Conservation (phyloP, 2,113 vertebrate genomes). For the Macaca nemestrina region DNA sequence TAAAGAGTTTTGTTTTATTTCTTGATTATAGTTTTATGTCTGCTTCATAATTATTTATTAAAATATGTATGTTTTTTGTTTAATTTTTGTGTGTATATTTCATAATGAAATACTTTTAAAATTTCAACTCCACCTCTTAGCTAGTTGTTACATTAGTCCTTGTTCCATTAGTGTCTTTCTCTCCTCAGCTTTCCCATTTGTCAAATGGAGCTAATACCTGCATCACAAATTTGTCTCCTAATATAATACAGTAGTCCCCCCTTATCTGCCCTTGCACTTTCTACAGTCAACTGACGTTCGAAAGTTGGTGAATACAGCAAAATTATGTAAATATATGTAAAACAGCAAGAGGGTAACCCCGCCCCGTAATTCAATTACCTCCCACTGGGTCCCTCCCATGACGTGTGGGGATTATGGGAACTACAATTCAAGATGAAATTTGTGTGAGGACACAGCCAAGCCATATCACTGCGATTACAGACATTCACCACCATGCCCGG, state of each 20-base stretch:
- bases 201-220: neutral
- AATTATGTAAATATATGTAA: neutral
- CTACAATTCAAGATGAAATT: no score
- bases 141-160: neutral
- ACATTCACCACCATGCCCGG: no score
- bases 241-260: neutral
- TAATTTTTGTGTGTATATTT: neutral
- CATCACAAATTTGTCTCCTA: neutral
- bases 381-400: no score
- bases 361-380: no score
- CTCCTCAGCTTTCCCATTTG: neutral
- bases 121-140: neutral
- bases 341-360: no score
- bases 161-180: neutral
- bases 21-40: neutral
- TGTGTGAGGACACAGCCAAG: no score
- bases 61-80: neutral
- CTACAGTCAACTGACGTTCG: neutral
- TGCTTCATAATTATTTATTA: conserved; percentile 20
- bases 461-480: no score
- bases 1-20: neutral
- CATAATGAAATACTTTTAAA: neutral
- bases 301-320: neutral
- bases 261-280: neutral
- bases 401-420: no score